Percentiles rank a stretch among this genome's conserved stretches.
Conservation (phyloP, 2,797 vertebrate genomes). For the Molossus alvarezi region DNA sequence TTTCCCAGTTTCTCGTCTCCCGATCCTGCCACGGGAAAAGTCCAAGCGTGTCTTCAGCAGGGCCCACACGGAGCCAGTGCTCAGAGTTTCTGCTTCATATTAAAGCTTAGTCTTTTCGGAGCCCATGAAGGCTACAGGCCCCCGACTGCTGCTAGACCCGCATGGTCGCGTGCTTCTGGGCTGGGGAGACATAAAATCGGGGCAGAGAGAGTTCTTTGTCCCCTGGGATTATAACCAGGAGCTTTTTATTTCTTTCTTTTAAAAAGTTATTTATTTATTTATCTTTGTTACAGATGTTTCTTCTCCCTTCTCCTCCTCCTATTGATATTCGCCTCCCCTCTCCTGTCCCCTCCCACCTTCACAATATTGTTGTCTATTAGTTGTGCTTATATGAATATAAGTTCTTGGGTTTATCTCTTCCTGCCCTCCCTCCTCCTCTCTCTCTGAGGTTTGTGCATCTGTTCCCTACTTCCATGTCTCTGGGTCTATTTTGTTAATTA, state of each 20-base stretch:
- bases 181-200: neutral
- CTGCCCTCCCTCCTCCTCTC: too few species aligned
- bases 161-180: neutral
- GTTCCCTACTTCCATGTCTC: too few species aligned
- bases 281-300: too few species aligned
- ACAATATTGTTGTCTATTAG: too few species aligned
- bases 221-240: neutral
- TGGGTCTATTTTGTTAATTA: too few species aligned
- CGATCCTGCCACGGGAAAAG: neutral
- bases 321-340: too few species aligned
- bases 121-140: neutral
- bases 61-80: neutral
- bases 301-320: too few species aligned
- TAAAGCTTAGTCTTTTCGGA: neutral
- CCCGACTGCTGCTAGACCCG: neutral
- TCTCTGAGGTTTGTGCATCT: too few species aligned
- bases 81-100: neutral
- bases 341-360: too few species aligned
- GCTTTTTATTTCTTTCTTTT: neutral
- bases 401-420: too few species aligned
- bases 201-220: neutral
- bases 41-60: neutral
- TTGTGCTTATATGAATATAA: too few species aligned
- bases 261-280: too few species aligned
- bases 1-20: neutral